Percentiles rank a stretch among this genome's conserved stretches.
Conservation (phyloP, 2,888 invertebrate genomes). For the Caenorhabditis doughertyi region DNA sequence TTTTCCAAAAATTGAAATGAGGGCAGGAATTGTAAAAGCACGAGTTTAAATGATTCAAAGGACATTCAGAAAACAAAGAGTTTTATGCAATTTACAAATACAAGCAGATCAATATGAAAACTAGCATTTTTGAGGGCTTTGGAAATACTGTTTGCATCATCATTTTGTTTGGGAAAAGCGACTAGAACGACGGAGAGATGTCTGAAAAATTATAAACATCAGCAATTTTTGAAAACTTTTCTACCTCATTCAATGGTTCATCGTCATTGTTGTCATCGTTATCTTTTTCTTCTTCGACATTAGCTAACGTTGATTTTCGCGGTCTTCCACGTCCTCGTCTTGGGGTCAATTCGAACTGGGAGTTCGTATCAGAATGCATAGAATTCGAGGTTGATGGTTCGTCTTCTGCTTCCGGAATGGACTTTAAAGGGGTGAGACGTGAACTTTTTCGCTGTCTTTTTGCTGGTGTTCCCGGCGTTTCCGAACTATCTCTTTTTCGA, state of each 20-base stretch:
- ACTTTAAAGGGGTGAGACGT: background rate
- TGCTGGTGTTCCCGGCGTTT: background rate
- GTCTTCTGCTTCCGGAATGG: slow-evolving; percentile 16
- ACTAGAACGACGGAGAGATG: slow-evolving; percentile 12
- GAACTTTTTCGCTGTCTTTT: background rate
- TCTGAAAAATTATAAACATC: slow-evolving; percentile 1
- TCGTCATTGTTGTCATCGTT: background rate
- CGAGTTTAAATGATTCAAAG: too few relatives aligned
- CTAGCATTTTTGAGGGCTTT: background rate
- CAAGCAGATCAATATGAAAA: too few relatives aligned
- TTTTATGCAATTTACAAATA: too few relatives aligned
- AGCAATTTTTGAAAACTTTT: background rate
- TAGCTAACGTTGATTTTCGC: background rate
- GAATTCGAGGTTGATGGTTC: background rate
- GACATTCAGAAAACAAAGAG: too few relatives aligned
- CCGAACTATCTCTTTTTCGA: background rate
- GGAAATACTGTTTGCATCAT: background rate
- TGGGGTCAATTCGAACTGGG: background rate
- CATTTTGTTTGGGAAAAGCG: background rate
- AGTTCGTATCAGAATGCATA: background rate
- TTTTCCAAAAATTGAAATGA: too few relatives aligned
- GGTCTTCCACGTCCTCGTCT: slow-evolving; percentile 9
- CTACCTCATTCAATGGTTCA: background rate
- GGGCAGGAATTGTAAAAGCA: too few relatives aligned
- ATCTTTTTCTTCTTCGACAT: slow-evolving; percentile 10